A percentile compares a stretch with the other conserved stretches of the same genome.
Evolutionary conservation across 1,140 invertebrate species (phyloP).

Genomic region (Doryteuthis pealeii): DNA sequence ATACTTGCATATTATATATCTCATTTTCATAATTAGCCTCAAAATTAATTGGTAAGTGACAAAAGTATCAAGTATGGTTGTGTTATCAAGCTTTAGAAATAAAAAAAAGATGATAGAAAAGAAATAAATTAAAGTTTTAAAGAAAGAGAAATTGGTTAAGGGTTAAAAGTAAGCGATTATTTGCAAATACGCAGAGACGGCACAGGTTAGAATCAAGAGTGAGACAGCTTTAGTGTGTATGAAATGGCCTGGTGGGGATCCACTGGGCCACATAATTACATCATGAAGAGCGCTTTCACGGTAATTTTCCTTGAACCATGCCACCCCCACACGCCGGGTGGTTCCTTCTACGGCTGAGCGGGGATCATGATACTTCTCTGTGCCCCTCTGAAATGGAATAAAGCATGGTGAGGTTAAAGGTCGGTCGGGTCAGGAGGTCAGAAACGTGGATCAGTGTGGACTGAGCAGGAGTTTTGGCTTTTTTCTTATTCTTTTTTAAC

Average conservation of each 20-base stretch:
- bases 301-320: conserved; percentile 39
- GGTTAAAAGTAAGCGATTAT: neutral
- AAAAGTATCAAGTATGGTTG: too few species aligned
- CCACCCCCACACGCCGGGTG: conserved; percentile 27
- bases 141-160: neutral
- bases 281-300: conserved; percentile 25
- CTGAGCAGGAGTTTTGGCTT: too few species aligned
- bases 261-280: conserved; percentile 17
- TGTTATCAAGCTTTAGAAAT: too few species aligned
- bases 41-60: too few species aligned
- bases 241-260: too few species aligned
- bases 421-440: neutral
- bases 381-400: conserved; percentile 44
- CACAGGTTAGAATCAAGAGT: neutral
- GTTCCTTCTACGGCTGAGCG: conserved; percentile 23
- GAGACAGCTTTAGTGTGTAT: neutral
- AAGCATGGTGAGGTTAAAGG: conserved; percentile 11
- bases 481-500: too few species aligned
- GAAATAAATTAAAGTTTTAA: too few species aligned
- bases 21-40: too few species aligned
- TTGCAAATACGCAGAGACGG: neutral
- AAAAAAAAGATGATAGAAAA: too few species aligned
- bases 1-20: too few species aligned
- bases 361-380: conserved; percentile 42
- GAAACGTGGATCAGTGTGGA: too few species aligned